Conservation (phyloP, 2,113 vertebrate species). For the Cyrtonyx montezumae region DNA sequence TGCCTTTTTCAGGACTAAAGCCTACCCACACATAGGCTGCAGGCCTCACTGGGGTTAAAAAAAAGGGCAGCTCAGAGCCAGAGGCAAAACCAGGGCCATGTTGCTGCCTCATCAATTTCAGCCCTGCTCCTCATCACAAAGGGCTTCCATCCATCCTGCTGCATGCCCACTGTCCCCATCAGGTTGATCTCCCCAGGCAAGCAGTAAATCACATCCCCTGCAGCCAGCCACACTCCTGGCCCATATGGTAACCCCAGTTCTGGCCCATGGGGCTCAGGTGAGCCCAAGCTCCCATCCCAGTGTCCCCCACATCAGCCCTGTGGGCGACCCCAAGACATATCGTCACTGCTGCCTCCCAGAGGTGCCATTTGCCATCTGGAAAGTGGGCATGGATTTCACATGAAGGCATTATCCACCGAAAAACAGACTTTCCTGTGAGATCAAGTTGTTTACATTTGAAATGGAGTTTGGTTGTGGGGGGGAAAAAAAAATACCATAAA, state of each 20-base stretch:
- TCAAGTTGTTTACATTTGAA: neutral
- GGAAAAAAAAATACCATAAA: neutral
- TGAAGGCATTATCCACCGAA: neutral
- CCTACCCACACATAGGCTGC: neutral
- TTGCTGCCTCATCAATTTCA: slow-evolving; percentile 19
- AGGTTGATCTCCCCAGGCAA: slow-evolving; percentile 33
- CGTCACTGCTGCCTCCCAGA: slow-evolving; percentile 41
- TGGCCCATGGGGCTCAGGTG: neutral
- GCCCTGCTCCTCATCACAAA: slow-evolving; percentile 31
- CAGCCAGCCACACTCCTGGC: neutral
- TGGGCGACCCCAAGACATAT: slow-evolving; percentile 20
- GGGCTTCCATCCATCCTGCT: slow-evolving; percentile 30
- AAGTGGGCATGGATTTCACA: neutral
- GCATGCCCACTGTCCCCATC: neutral
- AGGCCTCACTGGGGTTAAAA: neutral
- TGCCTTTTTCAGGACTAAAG: neutral
- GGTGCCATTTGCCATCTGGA: slow-evolving; percentile 69
- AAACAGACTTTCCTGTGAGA: neutral
- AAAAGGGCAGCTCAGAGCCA: neutral
- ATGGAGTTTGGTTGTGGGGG: neutral
- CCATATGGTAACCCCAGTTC: slow-evolving; percentile 32
- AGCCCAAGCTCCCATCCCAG: neutral
- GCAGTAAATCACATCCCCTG: neutral
- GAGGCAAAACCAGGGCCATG: neutral
- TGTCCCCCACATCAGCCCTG: neutral